phyloP scores from a whole-genome alignment of 2,113 vertebrate species.

The Saccopteryx bilineata region DNA sequence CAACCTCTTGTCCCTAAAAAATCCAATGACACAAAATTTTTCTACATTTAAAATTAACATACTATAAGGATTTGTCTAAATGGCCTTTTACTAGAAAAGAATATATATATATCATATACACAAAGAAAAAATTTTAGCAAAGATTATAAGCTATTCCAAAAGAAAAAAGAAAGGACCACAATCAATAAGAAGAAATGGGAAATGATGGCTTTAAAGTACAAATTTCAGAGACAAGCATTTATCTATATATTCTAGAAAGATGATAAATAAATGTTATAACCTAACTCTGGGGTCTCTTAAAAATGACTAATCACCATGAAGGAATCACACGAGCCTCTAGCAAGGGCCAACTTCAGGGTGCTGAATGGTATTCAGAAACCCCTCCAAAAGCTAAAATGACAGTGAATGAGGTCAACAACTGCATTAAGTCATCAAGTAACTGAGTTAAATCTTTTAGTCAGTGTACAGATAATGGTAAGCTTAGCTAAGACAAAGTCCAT shows the following conservation, averaged over 20 bases:
- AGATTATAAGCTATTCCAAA: neutral
- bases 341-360: neutral
- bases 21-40: conserved; percentile 54
- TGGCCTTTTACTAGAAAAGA: conserved; percentile 52
- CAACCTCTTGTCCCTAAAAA: conserved; percentile 37
- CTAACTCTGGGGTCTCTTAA: conserved; percentile 17
- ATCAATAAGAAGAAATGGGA: neutral
- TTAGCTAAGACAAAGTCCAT: conserved; percentile 20
- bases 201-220: conserved; percentile 31
- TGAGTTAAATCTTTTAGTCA: conserved; percentile 3
- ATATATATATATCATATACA: conserved; percentile 45
- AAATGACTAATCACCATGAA: neutral
- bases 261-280: conserved; percentile 11
- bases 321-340: neutral
- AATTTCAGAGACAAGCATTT: conserved; percentile 54
- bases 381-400: conserved; percentile 34
- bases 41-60: conserved; percentile 53
- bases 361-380: neutral
- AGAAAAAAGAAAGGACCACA: neutral
- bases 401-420: neutral
- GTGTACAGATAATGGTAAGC: neutral
- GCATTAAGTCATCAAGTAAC: neutral
- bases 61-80: conserved; percentile 51
- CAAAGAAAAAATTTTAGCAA: conserved; percentile 43
- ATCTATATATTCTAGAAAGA: neutral